Conservation (phyloP, 2,888 invertebrate species). For the Nymphalis urticae region DNA sequence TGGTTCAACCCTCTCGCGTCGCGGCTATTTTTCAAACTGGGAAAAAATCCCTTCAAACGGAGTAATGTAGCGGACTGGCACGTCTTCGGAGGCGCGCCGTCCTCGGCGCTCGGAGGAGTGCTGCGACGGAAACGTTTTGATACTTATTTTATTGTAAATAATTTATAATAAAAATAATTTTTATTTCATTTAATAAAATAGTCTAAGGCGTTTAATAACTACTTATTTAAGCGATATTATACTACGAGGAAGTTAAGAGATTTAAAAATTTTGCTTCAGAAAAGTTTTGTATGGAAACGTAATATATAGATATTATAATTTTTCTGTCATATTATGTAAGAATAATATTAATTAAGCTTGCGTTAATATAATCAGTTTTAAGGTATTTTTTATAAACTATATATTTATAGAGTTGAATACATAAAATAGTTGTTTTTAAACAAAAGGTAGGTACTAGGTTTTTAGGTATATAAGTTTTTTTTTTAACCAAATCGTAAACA, state of each 20-base stretch:
- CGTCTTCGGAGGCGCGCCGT: slow-evolving; percentile 75
- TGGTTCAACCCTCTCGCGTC: slow-evolving; percentile 74
- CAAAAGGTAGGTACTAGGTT: too few relatives aligned
- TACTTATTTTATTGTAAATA: slow-evolving; percentile 49
- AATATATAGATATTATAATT: too few relatives aligned
- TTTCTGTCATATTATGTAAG: too few relatives aligned
- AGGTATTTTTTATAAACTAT: too few relatives aligned
- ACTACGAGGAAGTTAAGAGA: too few relatives aligned
- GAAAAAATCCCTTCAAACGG: slow-evolving; percentile 73
- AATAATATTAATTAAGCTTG: too few relatives aligned
- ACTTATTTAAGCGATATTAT: too few relatives aligned
- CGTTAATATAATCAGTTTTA: too few relatives aligned
- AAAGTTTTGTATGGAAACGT: too few relatives aligned
- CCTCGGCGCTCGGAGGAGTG: slow-evolving; percentile 48
- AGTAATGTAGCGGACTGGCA: slow-evolving; percentile 79
- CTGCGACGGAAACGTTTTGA: slow-evolving; percentile 51
- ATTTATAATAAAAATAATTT: background rate
- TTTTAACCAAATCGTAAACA: slow-evolving; percentile 4
- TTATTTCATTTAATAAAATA: background rate
- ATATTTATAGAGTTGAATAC: too few relatives aligned
- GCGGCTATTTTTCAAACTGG: slow-evolving; percentile 80
- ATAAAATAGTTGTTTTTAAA: too few relatives aligned
- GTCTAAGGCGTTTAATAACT: background rate
- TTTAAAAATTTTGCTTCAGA: too few relatives aligned
- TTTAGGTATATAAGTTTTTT: background rate